A percentile compares a stretch with the other conserved stretches of the same genome.
Conservation (phyloP, 2,113 vertebrate species). For the Tringa solitaria region DNA sequence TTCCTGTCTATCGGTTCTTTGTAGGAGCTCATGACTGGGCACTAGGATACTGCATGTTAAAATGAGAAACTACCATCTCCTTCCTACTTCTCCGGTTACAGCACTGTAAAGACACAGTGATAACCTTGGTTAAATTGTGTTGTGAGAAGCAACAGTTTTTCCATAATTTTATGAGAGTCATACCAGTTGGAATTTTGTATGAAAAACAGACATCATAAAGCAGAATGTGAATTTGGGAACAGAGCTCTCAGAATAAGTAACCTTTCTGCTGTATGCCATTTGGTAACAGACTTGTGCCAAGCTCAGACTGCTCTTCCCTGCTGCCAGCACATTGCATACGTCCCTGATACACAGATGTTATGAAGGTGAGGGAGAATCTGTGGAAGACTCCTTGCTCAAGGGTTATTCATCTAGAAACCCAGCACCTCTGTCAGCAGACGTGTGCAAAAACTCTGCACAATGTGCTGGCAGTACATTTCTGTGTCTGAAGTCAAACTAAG, state of each 20-base stretch:
- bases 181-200: neutral
- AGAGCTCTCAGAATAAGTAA: neutral
- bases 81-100: neutral
- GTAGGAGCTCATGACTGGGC: neutral
- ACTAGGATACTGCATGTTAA: neutral
- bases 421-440: neutral
- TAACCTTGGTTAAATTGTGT: neutral
- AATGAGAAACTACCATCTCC: neutral
- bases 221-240: neutral
- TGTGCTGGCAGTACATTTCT: neutral
- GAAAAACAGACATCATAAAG: neutral
- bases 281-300: neutral
- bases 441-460: neutral
- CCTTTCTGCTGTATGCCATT: neutral
- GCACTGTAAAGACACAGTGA: neutral
- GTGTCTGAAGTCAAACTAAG: neutral
- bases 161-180: neutral
- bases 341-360: neutral
- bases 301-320: neutral
- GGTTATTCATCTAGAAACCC: neutral
- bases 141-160: neutral
- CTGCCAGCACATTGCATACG: fast-evolving
- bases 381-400: neutral
- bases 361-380: neutral
- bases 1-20: neutral